Base-by-base conservation (phyloP, 1,140 invertebrate genomes). In the Octopus sinensis region DNA sequence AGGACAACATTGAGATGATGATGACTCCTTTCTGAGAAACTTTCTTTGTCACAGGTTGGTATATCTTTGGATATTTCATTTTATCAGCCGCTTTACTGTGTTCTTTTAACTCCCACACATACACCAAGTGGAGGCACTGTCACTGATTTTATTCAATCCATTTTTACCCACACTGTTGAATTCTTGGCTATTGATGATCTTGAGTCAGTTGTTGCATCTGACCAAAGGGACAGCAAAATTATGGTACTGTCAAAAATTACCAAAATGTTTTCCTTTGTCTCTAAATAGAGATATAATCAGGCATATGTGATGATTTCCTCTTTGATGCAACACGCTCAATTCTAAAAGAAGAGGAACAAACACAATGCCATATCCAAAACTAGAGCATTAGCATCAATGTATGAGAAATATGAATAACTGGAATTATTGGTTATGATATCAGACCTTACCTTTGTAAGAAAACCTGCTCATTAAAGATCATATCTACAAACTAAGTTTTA, bases 1-100 rank as follows among this genome's bases (percentile, higher is more conserved):
- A 43, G 30, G 30, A 43, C 30, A 43, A 43, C 30, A 43, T 43
- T 43, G 3, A 43, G 30, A 43, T 43, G 30, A 43, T 43, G 30
- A 43, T 43, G 30, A 43, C 30, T 43, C 30, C 30, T 43, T 43
- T 43, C 30, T 43, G 30, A 68, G 62, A 68, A 12, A 68, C 62
- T 68, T 68, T 68, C 62, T n/a, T 68, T 68, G 62, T 68, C 1
- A 68, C 62, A 13, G 62, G 62, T n/a, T 13, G 62, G 62, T 43
- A 68, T 68, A 68, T 68, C 62, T 68, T n/a, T n/a, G n/a, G 62
- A 68, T 68, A 68, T 68, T 68, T 68, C 62, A 68, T 68, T 68
- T 68, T 68, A 68, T 68, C 62, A 68, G 62, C 12, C 3, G 62
- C 62, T 13, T 68, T n/a, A 13, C n/a, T 12, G 12, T 68, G 1